These are phyloP conservation scores for Phaedon cochleariae DNA, from an alignment of 2,888 invertebrate genomes.

Conservation along the genomic window DNA sequence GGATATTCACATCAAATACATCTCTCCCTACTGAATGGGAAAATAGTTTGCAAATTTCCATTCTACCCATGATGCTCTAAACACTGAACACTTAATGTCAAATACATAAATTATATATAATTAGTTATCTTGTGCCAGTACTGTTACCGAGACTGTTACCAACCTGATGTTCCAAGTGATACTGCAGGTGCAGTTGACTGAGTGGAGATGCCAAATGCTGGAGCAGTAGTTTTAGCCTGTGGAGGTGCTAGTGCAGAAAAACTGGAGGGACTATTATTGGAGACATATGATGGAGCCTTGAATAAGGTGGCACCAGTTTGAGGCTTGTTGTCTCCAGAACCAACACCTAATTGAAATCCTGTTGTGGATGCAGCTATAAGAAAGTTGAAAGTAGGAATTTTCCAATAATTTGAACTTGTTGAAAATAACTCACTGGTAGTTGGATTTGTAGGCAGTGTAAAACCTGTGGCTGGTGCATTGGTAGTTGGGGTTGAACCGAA, in stretches of 20 bases:
- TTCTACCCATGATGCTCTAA: too few relatives aligned
- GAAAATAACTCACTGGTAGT: slow-evolving; percentile 35
- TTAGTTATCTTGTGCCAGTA: too few relatives aligned
- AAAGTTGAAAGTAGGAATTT: too few relatives aligned
- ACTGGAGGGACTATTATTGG: slow-evolving; percentile 27
- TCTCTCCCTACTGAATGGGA: too few relatives aligned
- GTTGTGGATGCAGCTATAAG: slow-evolving; percentile 29
- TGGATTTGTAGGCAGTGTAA: slow-evolving; percentile 58
- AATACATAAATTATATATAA: too few relatives aligned
- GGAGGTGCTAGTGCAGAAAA: slow-evolving; percentile 32
- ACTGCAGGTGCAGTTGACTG: slow-evolving; percentile 57
- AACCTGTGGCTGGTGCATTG: slow-evolving; percentile 50
- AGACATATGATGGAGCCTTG: background rate
- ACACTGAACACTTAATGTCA: too few relatives aligned
- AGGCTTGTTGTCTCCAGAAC: slow-evolving; percentile 43
- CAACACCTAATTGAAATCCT: slow-evolving; percentile 39
- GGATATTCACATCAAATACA: too few relatives aligned
- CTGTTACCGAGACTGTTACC: too few relatives aligned
- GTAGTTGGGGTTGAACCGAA: slow-evolving; percentile 52
- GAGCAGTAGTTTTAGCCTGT: slow-evolving; percentile 36
- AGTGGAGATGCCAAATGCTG: slow-evolving; percentile 51
- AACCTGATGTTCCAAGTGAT: slow-evolving; percentile 22
- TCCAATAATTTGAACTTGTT: too few relatives aligned
- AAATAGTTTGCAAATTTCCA: too few relatives aligned
- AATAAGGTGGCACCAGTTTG: slow-evolving; percentile 33